Conservation (phyloP, 2,113 vertebrate species). For the Pseudonaja textilis region DNA sequence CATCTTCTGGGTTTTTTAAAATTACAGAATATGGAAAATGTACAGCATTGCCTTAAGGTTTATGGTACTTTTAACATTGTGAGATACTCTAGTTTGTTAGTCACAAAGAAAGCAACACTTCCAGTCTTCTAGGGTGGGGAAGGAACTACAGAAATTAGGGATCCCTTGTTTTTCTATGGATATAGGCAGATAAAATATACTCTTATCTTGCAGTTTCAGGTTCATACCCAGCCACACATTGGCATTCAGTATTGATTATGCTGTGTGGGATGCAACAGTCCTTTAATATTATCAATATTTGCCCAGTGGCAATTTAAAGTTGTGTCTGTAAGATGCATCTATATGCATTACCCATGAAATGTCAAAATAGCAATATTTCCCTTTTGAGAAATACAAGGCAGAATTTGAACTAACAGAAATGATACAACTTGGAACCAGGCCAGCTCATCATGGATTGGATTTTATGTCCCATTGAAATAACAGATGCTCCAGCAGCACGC, state of each 20-base stretch:
- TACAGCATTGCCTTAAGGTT: neutral
- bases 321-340: slow-evolving; percentile 22
- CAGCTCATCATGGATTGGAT: slow-evolving; percentile 11
- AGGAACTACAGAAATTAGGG: neutral
- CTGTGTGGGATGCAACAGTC: accelerated
- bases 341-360: slow-evolving; percentile 55
- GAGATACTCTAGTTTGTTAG: neutral
- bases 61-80: neutral
- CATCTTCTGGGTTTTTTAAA: neutral
- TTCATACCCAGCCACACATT: accelerated
- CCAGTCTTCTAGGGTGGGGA: neutral
- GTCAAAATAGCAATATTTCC: slow-evolving; percentile 29
- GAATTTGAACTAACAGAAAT: neutral
- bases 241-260: neutral
- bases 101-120: neutral
- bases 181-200: neutral
- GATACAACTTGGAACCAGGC: accelerated
- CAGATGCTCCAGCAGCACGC: neutral
- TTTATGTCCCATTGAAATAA: slow-evolving; percentile 31
- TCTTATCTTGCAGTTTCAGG: neutral
- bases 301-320: slow-evolving; percentile 32
- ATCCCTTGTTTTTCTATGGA: neutral
- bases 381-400: neutral
- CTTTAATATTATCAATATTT: slow-evolving; percentile 19
- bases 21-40: neutral